phyloP scores from a whole-genome alignment of 2,797 vertebrate genomes.

The Geotrypetes seraphini region DNA sequence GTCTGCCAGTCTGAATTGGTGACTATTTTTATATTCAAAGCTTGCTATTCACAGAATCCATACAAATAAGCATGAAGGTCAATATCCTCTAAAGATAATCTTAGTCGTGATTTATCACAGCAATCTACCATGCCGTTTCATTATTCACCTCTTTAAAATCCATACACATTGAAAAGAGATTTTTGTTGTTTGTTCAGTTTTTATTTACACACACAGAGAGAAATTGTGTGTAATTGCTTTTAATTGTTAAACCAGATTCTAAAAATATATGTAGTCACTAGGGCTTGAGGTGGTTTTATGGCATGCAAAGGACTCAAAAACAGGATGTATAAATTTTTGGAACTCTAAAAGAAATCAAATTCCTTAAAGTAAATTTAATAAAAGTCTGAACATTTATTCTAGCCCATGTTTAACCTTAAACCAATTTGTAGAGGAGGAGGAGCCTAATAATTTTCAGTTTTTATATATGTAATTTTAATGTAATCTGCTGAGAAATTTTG shows the following conservation, averaged over 20 bases:
- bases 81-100: conserved; percentile 35
- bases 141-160: conserved; percentile 26
- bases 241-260: conserved; percentile 22
- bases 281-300: too few relatives aligned
- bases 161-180: conserved; percentile 34
- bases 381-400: too few relatives aligned
- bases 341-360: too few relatives aligned
- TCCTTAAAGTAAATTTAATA: too few relatives aligned
- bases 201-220: conserved; percentile 23
- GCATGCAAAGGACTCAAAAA: too few relatives aligned
- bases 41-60: conserved; percentile 41
- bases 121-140: conserved; percentile 27
- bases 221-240: conserved; percentile 34
- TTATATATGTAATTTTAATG: too few relatives aligned
- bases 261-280: too few relatives aligned
- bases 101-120: conserved; percentile 37
- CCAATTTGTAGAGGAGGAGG: too few relatives aligned
- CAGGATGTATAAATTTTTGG: too few relatives aligned
- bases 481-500: too few relatives aligned
- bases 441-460: too few relatives aligned
- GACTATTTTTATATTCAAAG: conserved; percentile 39
- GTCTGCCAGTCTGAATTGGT: conserved; percentile 30
- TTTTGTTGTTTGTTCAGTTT: conserved; percentile 26
- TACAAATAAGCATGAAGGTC: conserved; percentile 25
- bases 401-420: too few relatives aligned